Conservation (phyloP, 2,888 invertebrate genomes). For the Volucella inflata region DNA sequence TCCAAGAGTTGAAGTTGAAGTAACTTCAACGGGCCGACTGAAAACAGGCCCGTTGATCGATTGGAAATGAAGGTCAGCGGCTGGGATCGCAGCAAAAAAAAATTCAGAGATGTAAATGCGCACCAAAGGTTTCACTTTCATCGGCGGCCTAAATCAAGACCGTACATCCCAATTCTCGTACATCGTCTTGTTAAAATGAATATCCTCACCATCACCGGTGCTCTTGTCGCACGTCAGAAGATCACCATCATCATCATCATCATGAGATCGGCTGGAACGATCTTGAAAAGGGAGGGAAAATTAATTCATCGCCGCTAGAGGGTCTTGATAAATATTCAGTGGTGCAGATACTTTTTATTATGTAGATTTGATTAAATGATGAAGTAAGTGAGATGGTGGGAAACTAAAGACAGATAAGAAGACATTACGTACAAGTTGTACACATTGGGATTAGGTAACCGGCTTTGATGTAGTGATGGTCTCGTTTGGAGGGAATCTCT, state of each 20-base stretch:
- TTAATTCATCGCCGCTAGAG: conserved; percentile 34
- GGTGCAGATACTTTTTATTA: conserved; percentile 21
- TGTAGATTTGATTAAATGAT: conserved; percentile 26
- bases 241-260: background rate
- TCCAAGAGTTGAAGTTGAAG: background rate
- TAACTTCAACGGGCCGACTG: background rate
- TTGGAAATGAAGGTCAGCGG: conserved; percentile 68
- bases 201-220: background rate
- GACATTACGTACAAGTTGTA: conserved; percentile 31
- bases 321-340: conserved; percentile 51
- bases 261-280: background rate
- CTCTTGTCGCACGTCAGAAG: conserved; percentile 12
- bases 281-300: conserved; percentile 28
- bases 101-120: conserved; percentile 10
- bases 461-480: conserved; percentile 6
- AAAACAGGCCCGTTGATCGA: conserved; percentile 24
- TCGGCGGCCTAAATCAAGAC: conserved; percentile 32
- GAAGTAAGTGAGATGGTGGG: conserved; percentile 10
- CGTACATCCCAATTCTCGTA: background rate
- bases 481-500: conserved; percentile 7
- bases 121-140: conserved; percentile 66
- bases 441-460: conserved; percentile 30
- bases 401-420: conserved; percentile 20
- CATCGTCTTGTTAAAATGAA: background rate
- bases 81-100: conserved; percentile 67